Percentiles rank a stretch among this genome's conserved stretches.
These are phyloP conservation scores for Otus sunia DNA, from an alignment of 2,113 vertebrate genomes.

Conservation along the genomic window DNA sequence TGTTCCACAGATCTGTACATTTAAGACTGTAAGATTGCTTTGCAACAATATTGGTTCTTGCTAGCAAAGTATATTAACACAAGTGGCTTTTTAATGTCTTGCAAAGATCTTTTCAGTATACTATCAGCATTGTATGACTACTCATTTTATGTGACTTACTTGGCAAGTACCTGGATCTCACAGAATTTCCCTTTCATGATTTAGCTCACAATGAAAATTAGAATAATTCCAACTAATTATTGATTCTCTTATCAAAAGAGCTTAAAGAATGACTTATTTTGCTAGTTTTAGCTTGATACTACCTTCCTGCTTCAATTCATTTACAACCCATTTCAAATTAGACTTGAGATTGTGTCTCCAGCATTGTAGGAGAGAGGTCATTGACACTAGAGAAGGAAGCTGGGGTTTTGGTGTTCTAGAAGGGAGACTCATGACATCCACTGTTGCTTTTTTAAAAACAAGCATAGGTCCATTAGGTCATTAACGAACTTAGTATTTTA, in stretches of 20 bases:
- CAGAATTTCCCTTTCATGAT: background rate
- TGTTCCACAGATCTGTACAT: background rate
- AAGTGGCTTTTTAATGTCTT: background rate
- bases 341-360: slow-evolving; percentile 3
- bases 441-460: slow-evolving; percentile 8
- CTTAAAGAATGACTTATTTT: slow-evolving; percentile 29
- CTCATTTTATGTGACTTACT: slow-evolving; percentile 2
- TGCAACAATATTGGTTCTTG: background rate
- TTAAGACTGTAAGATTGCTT: background rate
- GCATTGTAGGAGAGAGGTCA: background rate
- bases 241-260: slow-evolving; percentile 5
- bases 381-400: background rate
- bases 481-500: background rate
- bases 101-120: background rate
- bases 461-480: background rate
- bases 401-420: background rate
- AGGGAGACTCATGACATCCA: background rate
- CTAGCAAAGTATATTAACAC: background rate
- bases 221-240: slow-evolving; percentile 14
- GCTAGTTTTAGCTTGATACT: background rate
- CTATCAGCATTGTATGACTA: background rate
- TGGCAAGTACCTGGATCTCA: background rate
- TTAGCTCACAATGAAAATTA: slow-evolving; percentile 9
- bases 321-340: slow-evolving; percentile 47
- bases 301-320: slow-evolving; percentile 23